phyloP scores from a whole-genome alignment of 2,113 vertebrate species.

The Cygnus buccinator region DNA sequence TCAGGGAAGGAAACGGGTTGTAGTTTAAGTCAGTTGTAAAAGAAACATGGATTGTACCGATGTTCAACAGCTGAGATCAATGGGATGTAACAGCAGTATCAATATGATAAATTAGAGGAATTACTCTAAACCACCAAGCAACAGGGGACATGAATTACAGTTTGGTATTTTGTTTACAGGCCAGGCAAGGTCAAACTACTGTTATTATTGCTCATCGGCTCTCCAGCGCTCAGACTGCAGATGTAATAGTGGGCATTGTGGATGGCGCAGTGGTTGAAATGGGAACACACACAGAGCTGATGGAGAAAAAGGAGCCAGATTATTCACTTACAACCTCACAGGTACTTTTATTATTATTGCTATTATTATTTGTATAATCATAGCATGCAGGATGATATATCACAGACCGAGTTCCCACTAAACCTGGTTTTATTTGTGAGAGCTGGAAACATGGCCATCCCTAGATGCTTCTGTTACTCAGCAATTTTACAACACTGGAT shows the following conservation, averaged over 20 bases:
- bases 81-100: slow-evolving; percentile 34
- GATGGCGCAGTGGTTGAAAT: background rate
- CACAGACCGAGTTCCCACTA: background rate
- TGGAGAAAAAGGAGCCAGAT: background rate
- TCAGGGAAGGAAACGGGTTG: background rate
- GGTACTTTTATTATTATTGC: background rate
- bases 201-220: background rate
- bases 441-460: background rate
- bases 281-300: slow-evolving; percentile 2
- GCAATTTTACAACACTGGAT: background rate
- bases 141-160: slow-evolving; percentile 28
- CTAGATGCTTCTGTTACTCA: background rate
- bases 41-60: background rate
- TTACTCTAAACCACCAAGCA: slow-evolving; percentile 21
- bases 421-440: background rate
- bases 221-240: background rate
- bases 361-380: background rate
- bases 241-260: background rate
- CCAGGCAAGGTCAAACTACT: background rate
- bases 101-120: slow-evolving; percentile 50
- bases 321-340: background rate
- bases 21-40: background rate
- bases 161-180: slow-evolving; percentile 41
- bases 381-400: background rate
- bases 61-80: slow-evolving; percentile 33